Conservation (phyloP, 2,797 vertebrate species). For the Cryptoblepharus egeriae region DNA sequence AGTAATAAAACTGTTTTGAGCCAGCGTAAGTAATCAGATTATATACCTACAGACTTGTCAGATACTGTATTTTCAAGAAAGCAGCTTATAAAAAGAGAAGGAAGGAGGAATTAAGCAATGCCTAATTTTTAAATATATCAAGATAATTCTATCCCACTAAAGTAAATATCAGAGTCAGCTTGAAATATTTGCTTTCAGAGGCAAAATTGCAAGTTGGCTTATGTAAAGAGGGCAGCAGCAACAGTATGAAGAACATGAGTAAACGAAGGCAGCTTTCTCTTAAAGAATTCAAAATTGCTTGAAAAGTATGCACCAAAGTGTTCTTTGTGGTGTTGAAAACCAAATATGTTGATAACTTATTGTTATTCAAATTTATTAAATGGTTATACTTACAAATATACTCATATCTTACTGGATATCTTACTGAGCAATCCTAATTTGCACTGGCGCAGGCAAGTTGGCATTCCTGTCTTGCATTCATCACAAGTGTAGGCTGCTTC, state of each 20-base stretch:
- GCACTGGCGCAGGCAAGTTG: too few relatives aligned
- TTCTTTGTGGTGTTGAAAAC: too few relatives aligned
- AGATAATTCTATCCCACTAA: constrained; percentile 38
- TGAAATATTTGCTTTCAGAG: constrained; percentile 29
- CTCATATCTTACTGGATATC: too few relatives aligned
- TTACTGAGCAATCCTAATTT: too few relatives aligned
- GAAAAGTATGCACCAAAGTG: constrained; percentile 1
- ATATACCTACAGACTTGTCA: constrained; percentile 21
- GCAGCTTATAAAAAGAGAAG: constrained; percentile 26
- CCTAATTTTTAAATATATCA: constrained; percentile 41
- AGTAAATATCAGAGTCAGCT: constrained; percentile 43
- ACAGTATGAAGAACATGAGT: constrained; percentile 15
- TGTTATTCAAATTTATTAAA: too few relatives aligned
- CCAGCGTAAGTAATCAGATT: constrained; percentile 59
- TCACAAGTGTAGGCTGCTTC: too few relatives aligned
- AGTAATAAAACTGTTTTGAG: constrained; percentile 48
- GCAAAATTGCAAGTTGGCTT: background rate
- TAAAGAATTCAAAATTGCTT: too few relatives aligned
- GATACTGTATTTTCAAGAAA: constrained; percentile 47
- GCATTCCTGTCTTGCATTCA: too few relatives aligned
- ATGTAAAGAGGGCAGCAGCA: background rate
- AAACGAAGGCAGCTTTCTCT: constrained; percentile 21
- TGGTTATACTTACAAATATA: too few relatives aligned
- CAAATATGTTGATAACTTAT: too few relatives aligned
- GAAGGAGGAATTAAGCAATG: constrained; percentile 44